Base-by-base conservation (phyloP, 2,888 invertebrate species). In the Fabriciana adippe region DNA sequence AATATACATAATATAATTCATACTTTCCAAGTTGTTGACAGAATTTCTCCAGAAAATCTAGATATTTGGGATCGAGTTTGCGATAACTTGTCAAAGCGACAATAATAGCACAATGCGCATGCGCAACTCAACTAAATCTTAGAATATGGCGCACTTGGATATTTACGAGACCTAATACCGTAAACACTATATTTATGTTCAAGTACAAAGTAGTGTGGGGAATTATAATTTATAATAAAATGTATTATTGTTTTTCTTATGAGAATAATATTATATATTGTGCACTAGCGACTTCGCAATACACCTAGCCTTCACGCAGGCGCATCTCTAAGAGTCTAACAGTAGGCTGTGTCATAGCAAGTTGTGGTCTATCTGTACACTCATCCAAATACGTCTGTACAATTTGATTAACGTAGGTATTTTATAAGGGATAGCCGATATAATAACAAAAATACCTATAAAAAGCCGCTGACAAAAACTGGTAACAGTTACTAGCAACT, bases 81-180 rank as follows among this genome's bases (percentile, higher is more conserved):
- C 79, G 80, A 83, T 87, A 87, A 82, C 74, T 82, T 79, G 74
- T 82, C 81, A 84, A 81, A 82, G 75, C 67, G 80, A 80, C 84
- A 75, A 78, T 84, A 79, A 85, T 81, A 75, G 80, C 76, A 73
- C 75, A 80, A 83, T 86, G 85, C 81, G 77, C 77, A 70, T 67
- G 71, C 70, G 68, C 68, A 66, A 55, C 64, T 61, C 61, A 55
- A 51, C 64, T 74, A 70, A 71, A 68, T 67, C 54, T 65, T 57
- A 66, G 70, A 66, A 72, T 69, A 68, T 69, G 69, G 68, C 64
- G 64, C 72, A 64, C 60, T 64, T 41, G 54, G 18, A 55, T 65
- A 55, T 73, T 72, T 73, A 73, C 59, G 71, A 67, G 64, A 67
- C 70, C 59, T 55, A 70, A 63, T 53, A 51, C 66, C 48, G 67